Evolutionary conservation across 1,140 invertebrate species (phyloP), one percentile per base, ranked within the genome.

Genomic region (Eupristina koningsbergeri): DNA sequence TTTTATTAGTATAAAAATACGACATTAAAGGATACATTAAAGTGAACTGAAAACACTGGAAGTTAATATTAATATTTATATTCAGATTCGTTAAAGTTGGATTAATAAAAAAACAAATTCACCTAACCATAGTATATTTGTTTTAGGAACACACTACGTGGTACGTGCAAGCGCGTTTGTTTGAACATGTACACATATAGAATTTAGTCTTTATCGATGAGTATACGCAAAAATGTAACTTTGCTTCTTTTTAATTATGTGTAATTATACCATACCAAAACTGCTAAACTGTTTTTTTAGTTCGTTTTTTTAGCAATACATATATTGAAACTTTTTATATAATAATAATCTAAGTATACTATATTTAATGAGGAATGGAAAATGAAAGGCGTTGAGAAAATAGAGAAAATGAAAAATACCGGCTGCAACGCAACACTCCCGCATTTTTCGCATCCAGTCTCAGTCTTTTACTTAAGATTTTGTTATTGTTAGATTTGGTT

Each of bases 341-440:
- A 69, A 75, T 63, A 84, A 80, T 84, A 79, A 80, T 80, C 77
- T 26, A 36, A 67, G 31, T 39, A 80, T 31, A 63, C 53, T 75
- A 76, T 45, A 45, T 53, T 64, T 50, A 39, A 36, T 45, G 74
- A 78, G 53, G 45, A 53, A 84, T 50, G 61, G 50, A 41, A 80
- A 67, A 64, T 34, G 73, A 53, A 69, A 36, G 39, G 36, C n/a
- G n/a, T 39, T 1, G 77, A 80, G 17, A 50, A 69, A 67, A 53
- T 8, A 31, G 47, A 50, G 13, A 19, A 58, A 31, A 34, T 34
- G 13, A 19, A 58, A 80, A 58, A 80, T 31, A 45, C 61, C 61
- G 73, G 47, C 75, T 81, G 80, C 84, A 85, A 81, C 79, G 80
- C 84, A 85, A 81, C 79, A 78, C 80, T 85, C 81, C 74, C 71